phyloP scores from a whole-genome alignment of 1,140 invertebrate genomes.

The Propsilocerus akamusi region DNA sequence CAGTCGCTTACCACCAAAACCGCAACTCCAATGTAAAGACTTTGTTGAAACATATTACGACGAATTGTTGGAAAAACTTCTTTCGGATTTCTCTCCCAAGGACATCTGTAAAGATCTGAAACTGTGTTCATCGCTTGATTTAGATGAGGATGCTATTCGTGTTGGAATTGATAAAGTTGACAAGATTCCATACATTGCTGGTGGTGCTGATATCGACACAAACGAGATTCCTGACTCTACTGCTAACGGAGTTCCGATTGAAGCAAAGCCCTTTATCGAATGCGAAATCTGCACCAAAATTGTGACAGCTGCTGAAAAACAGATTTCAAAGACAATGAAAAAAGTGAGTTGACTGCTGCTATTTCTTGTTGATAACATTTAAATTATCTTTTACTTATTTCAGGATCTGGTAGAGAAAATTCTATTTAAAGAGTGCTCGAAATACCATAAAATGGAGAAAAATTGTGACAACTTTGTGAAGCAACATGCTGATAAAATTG shows the following conservation, averaged over 20 bases:
- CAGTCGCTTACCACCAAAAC: conserved; percentile 37
- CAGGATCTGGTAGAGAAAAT: conserved; percentile 10
- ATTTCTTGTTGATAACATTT: neutral
- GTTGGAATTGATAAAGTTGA: conserved; percentile 12
- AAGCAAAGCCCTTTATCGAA: conserved; percentile 10
- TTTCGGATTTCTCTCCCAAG: conserved; percentile 54
- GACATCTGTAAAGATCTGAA: conserved; percentile 60
- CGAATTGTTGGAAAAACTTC: conserved; percentile 53
- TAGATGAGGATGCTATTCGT: conserved; percentile 14
- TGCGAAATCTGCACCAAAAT: neutral
- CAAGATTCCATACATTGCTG: conserved; percentile 4
- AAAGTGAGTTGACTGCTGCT: neutral
- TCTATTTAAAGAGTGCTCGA: conserved; percentile 15
- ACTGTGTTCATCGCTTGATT: conserved; percentile 34
- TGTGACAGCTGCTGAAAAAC: neutral
- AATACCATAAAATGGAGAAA: conserved; percentile 12
- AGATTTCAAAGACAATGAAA: neutral
- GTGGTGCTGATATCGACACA: too few relatives aligned
- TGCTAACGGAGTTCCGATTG: conserved; percentile 23
- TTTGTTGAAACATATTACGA: conserved; percentile 61
- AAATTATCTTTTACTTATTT: neutral
- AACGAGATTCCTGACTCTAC: conserved; percentile 42
- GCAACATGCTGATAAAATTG: conserved; percentile 18
- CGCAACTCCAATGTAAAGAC: conserved; percentile 44
- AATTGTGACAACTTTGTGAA: conserved; percentile 19